Evolutionary conservation across 2,888 invertebrate species (phyloP), one percentile per base, ranked within the genome.

Genomic region (Lissocephala sabroskyi): DNA sequence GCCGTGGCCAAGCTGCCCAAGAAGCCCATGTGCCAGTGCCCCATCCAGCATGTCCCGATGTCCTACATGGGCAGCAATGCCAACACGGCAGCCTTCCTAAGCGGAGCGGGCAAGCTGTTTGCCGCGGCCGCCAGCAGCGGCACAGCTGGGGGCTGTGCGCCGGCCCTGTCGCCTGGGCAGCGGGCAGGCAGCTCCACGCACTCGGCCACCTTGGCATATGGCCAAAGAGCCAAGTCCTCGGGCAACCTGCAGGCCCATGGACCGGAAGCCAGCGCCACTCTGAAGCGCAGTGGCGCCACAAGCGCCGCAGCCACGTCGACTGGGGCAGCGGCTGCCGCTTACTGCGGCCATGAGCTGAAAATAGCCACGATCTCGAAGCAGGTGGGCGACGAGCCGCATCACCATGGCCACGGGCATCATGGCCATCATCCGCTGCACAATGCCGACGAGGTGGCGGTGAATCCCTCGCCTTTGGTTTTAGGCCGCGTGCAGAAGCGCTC

Each of bases 21-120:
- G 58, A 85, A 84, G 42, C 82, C 85, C 26, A 82, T 82, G 52
- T 85, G 85, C 56, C 85, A 85, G 62, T 85, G 85, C 51, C 85
- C 85, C 18, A 79, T 85, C 30, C 85, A 85, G 43, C 85, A 85
- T 61, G 84, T 85, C 16, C 85, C 85, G 46, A 85, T 85, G 84
- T 83, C 84, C 9, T 85, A 85, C 49, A 85, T 85, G 84, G 83
- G 83, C 19, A 77, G 83, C 30, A 83, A 79, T 50, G 79, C 73
- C 56, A 79, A 65, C 44, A 73, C 76, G 16, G 75, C 79, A 49
- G 70, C 73, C 9, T 64, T 64, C 16, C 52, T 65, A 4, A 77
- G 59, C 41, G 67, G 68, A 18, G 68, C 68, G 4, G 62, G 77
- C 29, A 76, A 76, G 17, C 52, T 76, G 13, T 67, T 66, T 26